Evolutionary conservation across 2,113 vertebrate species (phyloP).

Genomic region (Labeo rohita): DNA sequence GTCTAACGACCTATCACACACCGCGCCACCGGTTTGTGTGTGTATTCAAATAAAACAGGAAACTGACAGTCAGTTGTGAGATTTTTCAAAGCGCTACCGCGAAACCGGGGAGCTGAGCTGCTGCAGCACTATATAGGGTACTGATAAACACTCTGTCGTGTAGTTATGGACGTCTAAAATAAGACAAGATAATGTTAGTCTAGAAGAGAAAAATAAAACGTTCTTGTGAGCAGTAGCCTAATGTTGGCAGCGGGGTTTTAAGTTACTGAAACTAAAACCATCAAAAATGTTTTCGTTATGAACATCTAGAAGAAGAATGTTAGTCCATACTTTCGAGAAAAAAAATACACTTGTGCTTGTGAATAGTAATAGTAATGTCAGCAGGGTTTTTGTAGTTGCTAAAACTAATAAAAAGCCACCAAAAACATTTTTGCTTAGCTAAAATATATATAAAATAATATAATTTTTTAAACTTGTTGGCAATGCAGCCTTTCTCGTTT

Average conservation of each 20-base stretch:
- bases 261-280: neutral
- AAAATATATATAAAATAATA: neutral
- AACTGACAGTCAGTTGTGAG: slow-evolving; percentile 27
- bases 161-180: neutral
- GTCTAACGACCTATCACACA: slow-evolving; percentile 43
- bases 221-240: neutral
- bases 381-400: too few species aligned
- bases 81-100: slow-evolving; percentile 47
- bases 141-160: neutral
- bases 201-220: neutral
- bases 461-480: too few species aligned
- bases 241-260: neutral
- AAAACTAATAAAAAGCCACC: neutral
- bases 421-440: neutral
- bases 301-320: too few species aligned
- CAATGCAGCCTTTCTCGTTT: too few species aligned
- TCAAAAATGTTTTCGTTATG: too few species aligned
- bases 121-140: neutral
- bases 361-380: neutral
- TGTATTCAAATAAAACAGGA: slow-evolving; percentile 64
- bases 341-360: neutral
- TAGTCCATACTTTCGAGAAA: neutral
- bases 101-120: neutral
- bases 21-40: slow-evolving; percentile 16
- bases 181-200: neutral